These are phyloP conservation scores for Clarias laeviceps DNA, from an alignment of 2,797 vertebrate genomes.

Conservation along the genomic window DNA sequence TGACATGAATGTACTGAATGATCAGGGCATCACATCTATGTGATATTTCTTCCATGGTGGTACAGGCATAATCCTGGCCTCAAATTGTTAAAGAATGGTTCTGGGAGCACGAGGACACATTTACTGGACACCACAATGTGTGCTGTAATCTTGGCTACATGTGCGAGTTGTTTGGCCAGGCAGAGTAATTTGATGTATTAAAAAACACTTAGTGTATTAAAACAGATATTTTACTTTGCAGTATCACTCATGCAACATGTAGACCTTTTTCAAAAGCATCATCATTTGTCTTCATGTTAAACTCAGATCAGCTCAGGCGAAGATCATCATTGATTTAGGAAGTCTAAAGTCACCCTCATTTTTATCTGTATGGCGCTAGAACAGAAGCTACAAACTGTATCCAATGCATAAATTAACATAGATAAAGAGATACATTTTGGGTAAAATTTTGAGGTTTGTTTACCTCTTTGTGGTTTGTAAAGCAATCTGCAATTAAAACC, in stretches of 20 bases:
- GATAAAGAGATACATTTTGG: constrained; percentile 58
- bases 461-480: constrained; percentile 68
- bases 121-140: too few relatives aligned
- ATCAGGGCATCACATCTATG: too few relatives aligned
- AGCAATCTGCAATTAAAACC: constrained; percentile 74
- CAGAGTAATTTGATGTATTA: not conserved
- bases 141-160: too few relatives aligned
- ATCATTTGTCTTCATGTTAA: not conserved
- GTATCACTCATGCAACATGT: not conserved
- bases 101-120: too few relatives aligned
- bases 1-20: too few relatives aligned
- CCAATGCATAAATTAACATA: constrained; percentile 58
- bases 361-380: constrained; percentile 2
- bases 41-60: too few relatives aligned
- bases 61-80: too few relatives aligned
- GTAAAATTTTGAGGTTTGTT: constrained; percentile 66
- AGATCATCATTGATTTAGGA: not conserved
- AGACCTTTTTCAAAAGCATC: not conserved
- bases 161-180: too few relatives aligned
- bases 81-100: too few relatives aligned
- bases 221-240: not conserved
- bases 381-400: constrained; percentile 32
- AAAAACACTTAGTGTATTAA: not conserved
- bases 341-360: not conserved
- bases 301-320: not conserved